A percentile compares a stretch with the other conserved stretches of the same genome.
Evolutionary conservation across 2,113 vertebrate species (phyloP).

Genomic region (Chroicocephalus ridibundus): DNA sequence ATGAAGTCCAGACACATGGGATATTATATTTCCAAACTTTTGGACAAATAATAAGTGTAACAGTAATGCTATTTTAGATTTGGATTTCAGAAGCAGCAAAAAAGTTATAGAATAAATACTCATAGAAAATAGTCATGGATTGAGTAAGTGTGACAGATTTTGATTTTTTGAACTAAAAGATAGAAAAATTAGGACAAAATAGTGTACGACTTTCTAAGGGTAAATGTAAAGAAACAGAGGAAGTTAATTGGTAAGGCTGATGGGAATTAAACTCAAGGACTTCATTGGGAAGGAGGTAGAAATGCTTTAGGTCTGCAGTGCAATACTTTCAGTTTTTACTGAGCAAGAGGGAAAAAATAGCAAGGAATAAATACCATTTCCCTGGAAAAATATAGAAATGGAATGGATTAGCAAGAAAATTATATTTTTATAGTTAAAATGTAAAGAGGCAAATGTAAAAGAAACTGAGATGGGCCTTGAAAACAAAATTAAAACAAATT

Average conservation of each 20-base stretch:
- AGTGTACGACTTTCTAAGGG: not conserved
- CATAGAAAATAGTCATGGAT: not conserved
- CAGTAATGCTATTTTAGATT: not conserved
- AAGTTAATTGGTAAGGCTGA: not conserved
- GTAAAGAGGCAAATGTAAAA: not conserved
- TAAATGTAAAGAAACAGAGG: not conserved
- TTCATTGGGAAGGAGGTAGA: not conserved
- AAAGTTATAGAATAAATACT: not conserved
- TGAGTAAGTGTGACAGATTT: not conserved
- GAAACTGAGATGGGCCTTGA: not conserved
- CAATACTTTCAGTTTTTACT: not conserved
- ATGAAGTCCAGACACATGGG: not conserved
- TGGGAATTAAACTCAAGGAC: not conserved
- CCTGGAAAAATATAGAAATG: not conserved
- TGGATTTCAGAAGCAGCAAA: not conserved
- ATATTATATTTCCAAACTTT: not conserved
- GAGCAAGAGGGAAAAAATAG: not conserved
- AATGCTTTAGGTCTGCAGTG: not conserved
- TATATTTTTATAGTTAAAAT: not conserved
- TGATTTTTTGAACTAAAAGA: not conserved
- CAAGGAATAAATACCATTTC: not conserved
- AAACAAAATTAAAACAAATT: constrained; percentile 1
- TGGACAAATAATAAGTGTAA: not conserved
- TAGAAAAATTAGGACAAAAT: not conserved
- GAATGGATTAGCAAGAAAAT: not conserved